Conservation (phyloP, 2,888 invertebrate genomes). For the Leptodirus hochenwartii region DNA sequence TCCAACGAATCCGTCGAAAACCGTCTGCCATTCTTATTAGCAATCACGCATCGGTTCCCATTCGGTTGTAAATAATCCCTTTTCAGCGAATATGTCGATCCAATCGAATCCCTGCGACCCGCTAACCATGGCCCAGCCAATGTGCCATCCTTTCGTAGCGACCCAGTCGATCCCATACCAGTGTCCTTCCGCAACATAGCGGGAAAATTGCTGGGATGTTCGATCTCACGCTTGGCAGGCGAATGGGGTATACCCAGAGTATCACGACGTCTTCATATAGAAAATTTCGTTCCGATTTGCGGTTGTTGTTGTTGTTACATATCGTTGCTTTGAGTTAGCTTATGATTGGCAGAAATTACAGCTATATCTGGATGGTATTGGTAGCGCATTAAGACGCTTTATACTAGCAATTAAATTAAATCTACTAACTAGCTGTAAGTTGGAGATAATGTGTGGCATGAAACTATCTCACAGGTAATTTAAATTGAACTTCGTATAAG, state of each 20-base stretch:
- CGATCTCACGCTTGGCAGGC: constrained; percentile 36
- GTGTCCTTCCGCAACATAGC: constrained; percentile 37
- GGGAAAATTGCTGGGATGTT: constrained; percentile 55
- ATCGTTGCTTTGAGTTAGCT: too few species aligned
- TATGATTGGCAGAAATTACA: too few species aligned
- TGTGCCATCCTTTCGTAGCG: constrained; percentile 18
- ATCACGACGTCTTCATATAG: constrained; percentile 34
- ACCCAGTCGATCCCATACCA: constrained; percentile 19
- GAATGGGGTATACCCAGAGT: constrained; percentile 40
- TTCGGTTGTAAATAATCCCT: constrained; percentile 31
- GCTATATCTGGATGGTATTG: too few species aligned
- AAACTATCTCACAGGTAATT: too few species aligned
- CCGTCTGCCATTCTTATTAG: constrained; percentile 26
- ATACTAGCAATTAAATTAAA: too few species aligned
- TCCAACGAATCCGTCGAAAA: constrained; percentile 57
- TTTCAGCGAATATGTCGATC: constrained; percentile 17
- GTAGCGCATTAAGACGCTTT: too few species aligned
- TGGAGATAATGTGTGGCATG: too few species aligned
- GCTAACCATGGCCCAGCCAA: constrained; percentile 14
- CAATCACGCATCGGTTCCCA: constrained; percentile 15
- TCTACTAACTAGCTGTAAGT: too few species aligned
- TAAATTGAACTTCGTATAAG: too few species aligned
- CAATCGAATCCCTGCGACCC: constrained; percentile 21
- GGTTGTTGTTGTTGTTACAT: too few species aligned
- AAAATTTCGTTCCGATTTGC: not conserved